Base-by-base conservation (phyloP, 1,140 invertebrate genomes). In the Drosophila pectinifera region DNA sequence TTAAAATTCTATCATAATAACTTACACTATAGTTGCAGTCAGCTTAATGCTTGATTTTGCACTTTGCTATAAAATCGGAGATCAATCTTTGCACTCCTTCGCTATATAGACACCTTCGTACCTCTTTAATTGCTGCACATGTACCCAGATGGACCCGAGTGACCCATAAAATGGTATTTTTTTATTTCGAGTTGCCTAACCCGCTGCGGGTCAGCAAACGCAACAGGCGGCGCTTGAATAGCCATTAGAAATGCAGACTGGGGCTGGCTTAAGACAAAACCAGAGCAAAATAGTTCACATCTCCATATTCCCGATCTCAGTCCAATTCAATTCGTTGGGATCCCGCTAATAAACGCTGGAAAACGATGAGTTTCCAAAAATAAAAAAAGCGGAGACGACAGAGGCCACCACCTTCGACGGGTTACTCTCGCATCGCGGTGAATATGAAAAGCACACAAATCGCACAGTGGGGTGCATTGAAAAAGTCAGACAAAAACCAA, bases 391-490 rank as follows among this genome's bases (percentile, higher is more conserved):
- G 59, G 69, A 64, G 34, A 73, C 55, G 45, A 59, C 70, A 54
- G 59, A 73, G 76, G 53, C 49, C 49, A 53, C 31, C 49, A 53
- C 49, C 49, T 53, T 53, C 13, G 49, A 53, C 36, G 31, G 49
- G 36, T 53, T 53, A 31, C 18, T 36, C 49, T 53, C 18, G 49
- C 49, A 53, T 10, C 7, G 68, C 84, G 84, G 84, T 88, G 80
- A 74, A 89, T 88, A 88, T 88, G 78, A 88, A 88, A 88, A 83
- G 83, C 84, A 89, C 80, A 89, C 83, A 89, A 83, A 77, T 73
- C 84, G 76, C 83, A 56, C 83, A 80, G 75, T 69, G 79, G 83
- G 79, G 79, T 77, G 73, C 76, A 72, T 69, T 80, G 39, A 59
- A 61, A 70, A 83, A 53, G 49, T 36, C 49, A 20, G 49, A 53